Base-by-base conservation (phyloP, 2,797 vertebrate genomes). In the Siniperca scherzeri region DNA sequence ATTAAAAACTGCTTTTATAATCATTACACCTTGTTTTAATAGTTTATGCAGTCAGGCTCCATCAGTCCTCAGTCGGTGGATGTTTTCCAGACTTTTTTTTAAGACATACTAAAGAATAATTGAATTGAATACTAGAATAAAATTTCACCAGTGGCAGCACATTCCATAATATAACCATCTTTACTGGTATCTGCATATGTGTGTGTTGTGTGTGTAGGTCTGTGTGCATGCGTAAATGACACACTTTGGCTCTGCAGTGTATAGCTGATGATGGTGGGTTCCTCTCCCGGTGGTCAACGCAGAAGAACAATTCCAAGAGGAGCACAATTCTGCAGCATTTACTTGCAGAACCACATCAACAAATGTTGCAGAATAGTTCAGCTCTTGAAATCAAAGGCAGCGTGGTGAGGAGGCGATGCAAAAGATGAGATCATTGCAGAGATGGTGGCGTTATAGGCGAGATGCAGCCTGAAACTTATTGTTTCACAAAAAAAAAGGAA, bases 301-400 rank as follows among this genome's bases (percentile, higher is more conserved):
- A 94, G 94, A 94, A 93, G 94, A 96, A 91, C 92, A 93, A 96
- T 95, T 94, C 95, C 94, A 96, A 96, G 94, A 96, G 91, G 93
- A 95, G 95, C 95, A 96, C 95, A 96, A 95, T 96, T 95, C 95
- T 95, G 94, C 94, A 96, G 95, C 95, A 95, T 95, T 96, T 96
- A 96, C 95, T 95, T 94, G 90, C 94, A 95, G 91, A 93, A 93
- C 94, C 92, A 94, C 94, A 95, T 94, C 92, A 96, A 96, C 94
- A 96, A 95, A 96, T 96, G 95, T 95, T 96, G 95, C 95, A 96
- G 95, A 96, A 96, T 95, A 96, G 95, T 96, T 96, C 95, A 94
- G 92, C 95, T 96, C 95, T 96, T 95, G 94, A 95, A 95, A 96
- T 95, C 93, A 96, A 95, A 94, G 91, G 92, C 90, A 81, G 90